phyloP scores from a whole-genome alignment of 2,113 vertebrate species.

The Gymnobelideus leadbeateri region DNA sequence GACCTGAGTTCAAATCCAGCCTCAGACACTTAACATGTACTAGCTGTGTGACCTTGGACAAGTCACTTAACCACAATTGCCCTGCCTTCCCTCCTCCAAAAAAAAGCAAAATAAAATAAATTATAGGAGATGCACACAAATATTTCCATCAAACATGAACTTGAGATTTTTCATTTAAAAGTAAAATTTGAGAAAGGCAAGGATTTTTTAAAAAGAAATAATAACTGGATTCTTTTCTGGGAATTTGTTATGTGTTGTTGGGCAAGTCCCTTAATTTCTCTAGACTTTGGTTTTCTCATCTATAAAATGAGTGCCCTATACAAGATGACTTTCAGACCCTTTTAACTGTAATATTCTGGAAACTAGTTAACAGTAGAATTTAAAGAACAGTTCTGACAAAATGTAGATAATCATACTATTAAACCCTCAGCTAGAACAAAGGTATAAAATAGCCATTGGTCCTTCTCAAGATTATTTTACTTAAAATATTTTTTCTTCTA shows the following conservation, averaged over 20 bases:
- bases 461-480: not conserved
- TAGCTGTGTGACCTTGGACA: no score
- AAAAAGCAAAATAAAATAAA: no score
- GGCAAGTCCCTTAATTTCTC: not conserved
- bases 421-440: not conserved
- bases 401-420: not conserved
- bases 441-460: not conserved
- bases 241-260: not conserved
- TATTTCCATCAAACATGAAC: not conserved
- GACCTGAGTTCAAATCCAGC: no score
- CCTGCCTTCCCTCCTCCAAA: no score
- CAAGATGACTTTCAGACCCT: not conserved
- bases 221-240: not conserved
- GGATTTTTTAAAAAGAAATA: not conserved
- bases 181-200: not conserved
- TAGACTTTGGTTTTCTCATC: not conserved
- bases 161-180: not conserved
- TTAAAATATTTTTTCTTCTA: not conserved
- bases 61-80: no score
- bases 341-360: not conserved
- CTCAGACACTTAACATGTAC: no score
- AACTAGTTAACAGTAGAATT: not conserved
- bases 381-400: not conserved
- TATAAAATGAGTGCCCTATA: not conserved
- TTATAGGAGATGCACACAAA: not conserved